phyloP scores from a whole-genome alignment of 2,888 invertebrate species.

The Drosophila macrospina region DNA sequence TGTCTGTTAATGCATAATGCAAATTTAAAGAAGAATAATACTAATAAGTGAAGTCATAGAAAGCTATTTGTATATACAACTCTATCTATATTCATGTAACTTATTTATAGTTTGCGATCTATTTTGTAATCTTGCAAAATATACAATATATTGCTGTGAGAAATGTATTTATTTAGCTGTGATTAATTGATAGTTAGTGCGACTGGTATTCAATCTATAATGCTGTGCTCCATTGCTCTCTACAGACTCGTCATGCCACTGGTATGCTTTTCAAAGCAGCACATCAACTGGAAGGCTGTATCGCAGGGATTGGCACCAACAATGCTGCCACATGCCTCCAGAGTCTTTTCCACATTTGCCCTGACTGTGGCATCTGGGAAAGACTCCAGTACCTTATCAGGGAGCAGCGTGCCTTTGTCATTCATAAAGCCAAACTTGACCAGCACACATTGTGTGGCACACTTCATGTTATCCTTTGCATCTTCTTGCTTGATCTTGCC shows the following conservation, averaged over 20 bases:
- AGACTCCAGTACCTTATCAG: conserved; percentile 20
- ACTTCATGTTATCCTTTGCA: conserved; percentile 61
- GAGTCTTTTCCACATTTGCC: conserved; percentile 13
- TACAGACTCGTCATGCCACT: conserved; percentile 3
- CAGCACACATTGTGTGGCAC: conserved; percentile 48
- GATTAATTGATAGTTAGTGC: not conserved
- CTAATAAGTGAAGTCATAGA: too few species aligned
- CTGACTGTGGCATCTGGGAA: not conserved
- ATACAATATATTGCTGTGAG: conserved; percentile 3
- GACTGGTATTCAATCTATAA: not conserved
- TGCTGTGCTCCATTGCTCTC: not conserved
- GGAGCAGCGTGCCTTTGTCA: conserved; percentile 33
- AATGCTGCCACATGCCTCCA: conserved; percentile 36
- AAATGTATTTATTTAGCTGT: conserved; percentile 18
- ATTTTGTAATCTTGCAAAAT: too few species aligned
- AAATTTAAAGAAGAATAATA: not conserved
- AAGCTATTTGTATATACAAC: too few species aligned
- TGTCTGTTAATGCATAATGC: not conserved
- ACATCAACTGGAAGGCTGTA: conserved; percentile 47
- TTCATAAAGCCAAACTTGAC: conserved; percentile 56
- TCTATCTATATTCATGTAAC: too few species aligned
- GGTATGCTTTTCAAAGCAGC: conserved; percentile 36
- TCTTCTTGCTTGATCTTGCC: conserved; percentile 42
- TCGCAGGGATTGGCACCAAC: conserved; percentile 60
- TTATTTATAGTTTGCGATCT: too few species aligned